phyloP scores from a whole-genome alignment of 2,113 vertebrate genomes.

The Pluvianellus socialis region DNA sequence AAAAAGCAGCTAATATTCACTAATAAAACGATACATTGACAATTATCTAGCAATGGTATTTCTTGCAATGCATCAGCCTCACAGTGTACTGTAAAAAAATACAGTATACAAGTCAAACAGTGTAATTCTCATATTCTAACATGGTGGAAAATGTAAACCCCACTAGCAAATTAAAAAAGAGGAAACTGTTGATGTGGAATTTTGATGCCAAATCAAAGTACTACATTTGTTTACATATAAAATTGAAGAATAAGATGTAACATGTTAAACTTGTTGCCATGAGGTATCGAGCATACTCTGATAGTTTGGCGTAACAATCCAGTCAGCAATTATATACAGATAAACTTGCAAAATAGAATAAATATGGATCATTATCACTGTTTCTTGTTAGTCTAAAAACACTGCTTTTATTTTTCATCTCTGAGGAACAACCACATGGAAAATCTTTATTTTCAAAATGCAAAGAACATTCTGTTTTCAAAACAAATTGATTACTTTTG shows the following conservation, averaged over 20 bases:
- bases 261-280: neutral
- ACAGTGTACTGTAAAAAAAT: neutral
- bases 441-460: neutral
- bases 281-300: neutral
- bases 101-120: neutral
- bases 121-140: neutral
- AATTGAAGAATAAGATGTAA: neutral
- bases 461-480: neutral
- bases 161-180: neutral
- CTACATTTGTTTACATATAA: neutral
- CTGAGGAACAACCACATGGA: neutral
- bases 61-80: neutral
- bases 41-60: neutral
- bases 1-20: conserved; percentile 8
- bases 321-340: neutral
- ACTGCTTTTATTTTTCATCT: neutral
- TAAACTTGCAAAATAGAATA: neutral
- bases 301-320: neutral
- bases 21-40: neutral
- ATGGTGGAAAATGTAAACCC: neutral
- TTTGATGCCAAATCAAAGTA: neutral
- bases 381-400: neutral
- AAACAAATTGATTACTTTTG: neutral
- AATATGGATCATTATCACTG: neutral
- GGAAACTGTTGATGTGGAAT: neutral